Evolutionary conservation across 2,888 invertebrate genomes (phyloP).

Genomic region (Heliconius erato): DNA sequence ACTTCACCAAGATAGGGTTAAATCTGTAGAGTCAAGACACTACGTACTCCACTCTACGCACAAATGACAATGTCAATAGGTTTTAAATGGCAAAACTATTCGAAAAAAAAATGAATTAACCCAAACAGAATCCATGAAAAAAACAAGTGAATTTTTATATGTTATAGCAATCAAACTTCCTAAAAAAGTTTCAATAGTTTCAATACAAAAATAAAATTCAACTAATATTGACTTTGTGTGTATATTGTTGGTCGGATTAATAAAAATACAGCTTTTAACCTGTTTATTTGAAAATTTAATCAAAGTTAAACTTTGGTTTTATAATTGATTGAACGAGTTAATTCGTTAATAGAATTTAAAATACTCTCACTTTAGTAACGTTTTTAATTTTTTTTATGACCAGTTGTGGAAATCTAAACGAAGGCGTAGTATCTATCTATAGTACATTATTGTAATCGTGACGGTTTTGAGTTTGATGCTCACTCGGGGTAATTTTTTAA

Average conservation of each 20-base stretch:
- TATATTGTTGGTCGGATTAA: not conserved
- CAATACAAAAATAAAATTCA: not conserved
- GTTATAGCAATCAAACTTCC: not conserved
- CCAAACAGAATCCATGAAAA: not conserved
- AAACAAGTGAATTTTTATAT: not conserved
- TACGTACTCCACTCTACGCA: too few species aligned
- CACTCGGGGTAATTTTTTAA: not conserved
- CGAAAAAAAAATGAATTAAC: not conserved
- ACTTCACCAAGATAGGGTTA: too few species aligned
- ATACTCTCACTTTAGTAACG: not conserved
- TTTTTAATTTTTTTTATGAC: not conserved
- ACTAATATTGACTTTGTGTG: not conserved
- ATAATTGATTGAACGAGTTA: not conserved
- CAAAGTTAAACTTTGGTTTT: not conserved
- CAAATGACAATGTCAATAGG: too few species aligned
- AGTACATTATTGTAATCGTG: not conserved
- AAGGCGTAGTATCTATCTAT: too few species aligned
- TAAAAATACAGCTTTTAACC: not conserved
- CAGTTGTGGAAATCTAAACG: too few species aligned
- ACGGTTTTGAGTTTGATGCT: not conserved
- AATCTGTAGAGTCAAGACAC: too few species aligned
- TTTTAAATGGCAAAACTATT: too few species aligned
- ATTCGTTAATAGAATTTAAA: not conserved
- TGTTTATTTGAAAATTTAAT: not conserved
- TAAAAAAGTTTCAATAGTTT: not conserved